Evolutionary conservation across 2,888 invertebrate genomes (phyloP), one percentile per base, ranked within the genome.

Genomic region (Lasius platythorax): DNA sequence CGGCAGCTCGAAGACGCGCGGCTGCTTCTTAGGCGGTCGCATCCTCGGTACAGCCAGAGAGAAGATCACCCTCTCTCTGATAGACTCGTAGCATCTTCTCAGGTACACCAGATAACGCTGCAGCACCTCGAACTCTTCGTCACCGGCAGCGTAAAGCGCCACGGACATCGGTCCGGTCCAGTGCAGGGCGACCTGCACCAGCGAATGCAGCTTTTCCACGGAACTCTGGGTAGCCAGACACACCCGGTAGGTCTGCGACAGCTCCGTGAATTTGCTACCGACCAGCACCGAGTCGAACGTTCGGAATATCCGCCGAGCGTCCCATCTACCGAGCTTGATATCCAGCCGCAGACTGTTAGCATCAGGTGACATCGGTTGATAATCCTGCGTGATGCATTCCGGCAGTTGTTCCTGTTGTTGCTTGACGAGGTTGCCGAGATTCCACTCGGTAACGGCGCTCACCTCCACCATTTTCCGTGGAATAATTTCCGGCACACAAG

Each of bases 111-210:
- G 95, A 93, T 98, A 98, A 81, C 96, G 96, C 92, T 98, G 96
- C 56, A 98, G 94, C 1, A 97, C 95, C 85, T 96, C 96, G 89
- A 98, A 96, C 93, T 98, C 98, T 84, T 97, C 97, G 91, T 97
- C 97, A 3, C 97, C 97, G 18, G 97, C 97, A 0, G 97, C 97
- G 94, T 97, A 98, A 0, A 98, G 96, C 0, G 98, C 98, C 0
- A 97, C 96, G 0, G 98, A 98, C 91, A 99, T 97, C 0, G 98
- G 97, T 0, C 98, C 98, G 9, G 96, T 96, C 98, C 98, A 98
- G 91, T 98, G 97, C 70, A 97, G 96, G 0, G 97, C 97, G 58
- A 98, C 97, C 88, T 97, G 97, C 0, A 98, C 96, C 28, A 98
- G 94, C 61, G 98, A 98, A 88, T 97, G 96, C 11, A 99, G 95